A percentile compares a stretch with the other conserved stretches of the same genome.
Conservation (phyloP, 2,888 invertebrate genomes). For the Eutolmus rufibarbis region DNA sequence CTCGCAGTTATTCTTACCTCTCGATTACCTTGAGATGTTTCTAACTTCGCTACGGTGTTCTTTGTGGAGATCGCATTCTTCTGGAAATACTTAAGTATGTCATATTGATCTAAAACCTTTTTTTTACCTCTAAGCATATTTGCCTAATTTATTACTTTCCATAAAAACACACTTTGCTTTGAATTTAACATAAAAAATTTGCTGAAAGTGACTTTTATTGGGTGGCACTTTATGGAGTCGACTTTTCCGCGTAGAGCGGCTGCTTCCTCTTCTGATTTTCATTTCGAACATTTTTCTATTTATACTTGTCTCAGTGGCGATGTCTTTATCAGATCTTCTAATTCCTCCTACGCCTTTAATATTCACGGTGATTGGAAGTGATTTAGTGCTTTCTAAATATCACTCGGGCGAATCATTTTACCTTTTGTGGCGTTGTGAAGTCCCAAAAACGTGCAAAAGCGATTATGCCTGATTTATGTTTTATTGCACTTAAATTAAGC, state of each 20-base stretch:
- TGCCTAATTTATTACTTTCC: neutral
- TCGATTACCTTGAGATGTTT: neutral
- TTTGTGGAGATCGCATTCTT: neutral
- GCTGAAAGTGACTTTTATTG: neutral
- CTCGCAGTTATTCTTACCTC: neutral
- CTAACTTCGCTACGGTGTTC: neutral
- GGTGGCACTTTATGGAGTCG: neutral
- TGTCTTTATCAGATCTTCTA: neutral
- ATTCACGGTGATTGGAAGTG: neutral
- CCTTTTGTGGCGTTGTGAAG: neutral
- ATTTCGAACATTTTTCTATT: neutral
- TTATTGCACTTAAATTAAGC: neutral
- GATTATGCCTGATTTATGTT: neutral
- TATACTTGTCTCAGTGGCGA: neutral
- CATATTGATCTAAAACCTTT: neutral
- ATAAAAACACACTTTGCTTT: constrained; percentile 1
- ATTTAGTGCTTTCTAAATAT: neutral
- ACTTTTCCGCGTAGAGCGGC: neutral
- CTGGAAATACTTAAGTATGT: neutral
- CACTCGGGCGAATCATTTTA: neutral
- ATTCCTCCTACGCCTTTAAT: neutral
- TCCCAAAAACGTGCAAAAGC: neutral
- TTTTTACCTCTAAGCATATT: neutral
- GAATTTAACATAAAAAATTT: neutral
- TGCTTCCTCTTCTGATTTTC: neutral